Percentiles rank a stretch among this genome's conserved stretches.
Conservation (phyloP, 92 coral and sea anemone species). For the Bergia puertoricense region DNA sequence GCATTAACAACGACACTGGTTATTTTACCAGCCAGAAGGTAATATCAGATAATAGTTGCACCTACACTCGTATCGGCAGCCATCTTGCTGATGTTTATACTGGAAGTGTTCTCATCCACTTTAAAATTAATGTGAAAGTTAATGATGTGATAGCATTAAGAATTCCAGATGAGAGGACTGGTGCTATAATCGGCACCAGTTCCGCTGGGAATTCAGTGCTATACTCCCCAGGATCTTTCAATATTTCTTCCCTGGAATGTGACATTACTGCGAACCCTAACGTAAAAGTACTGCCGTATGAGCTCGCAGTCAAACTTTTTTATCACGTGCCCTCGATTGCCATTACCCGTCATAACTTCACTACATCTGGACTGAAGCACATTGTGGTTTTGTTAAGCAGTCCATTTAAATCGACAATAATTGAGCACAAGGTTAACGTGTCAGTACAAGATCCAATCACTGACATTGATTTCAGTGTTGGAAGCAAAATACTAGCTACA, state of each 20-base stretch:
- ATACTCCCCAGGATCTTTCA: neutral
- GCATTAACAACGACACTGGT: neutral
- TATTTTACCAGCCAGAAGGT: neutral
- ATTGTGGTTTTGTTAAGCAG: neutral
- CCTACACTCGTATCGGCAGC: neutral
- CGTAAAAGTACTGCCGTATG: neutral
- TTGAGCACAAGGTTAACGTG: neutral
- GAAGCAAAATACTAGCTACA: neutral
- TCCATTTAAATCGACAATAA: neutral
- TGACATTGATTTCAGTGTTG: neutral
- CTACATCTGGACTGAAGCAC: conserved; percentile 4
- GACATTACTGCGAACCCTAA: neutral
- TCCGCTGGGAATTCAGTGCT: neutral
- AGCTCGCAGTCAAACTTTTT: neutral
- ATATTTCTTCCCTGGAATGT: neutral
- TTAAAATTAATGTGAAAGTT: neutral
- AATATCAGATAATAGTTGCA: conserved; percentile 9
- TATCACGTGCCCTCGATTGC: neutral
- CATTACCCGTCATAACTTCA: neutral
- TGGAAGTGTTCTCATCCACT: neutral
- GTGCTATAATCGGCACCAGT: neutral
- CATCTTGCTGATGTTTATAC: neutral
- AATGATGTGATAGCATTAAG: neutral
- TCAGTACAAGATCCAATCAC: neutral
- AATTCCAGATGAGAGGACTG: neutral